phyloP scores from a whole-genome alignment of 2,113 vertebrate genomes.

The Oxygymnocypris stewartii region DNA sequence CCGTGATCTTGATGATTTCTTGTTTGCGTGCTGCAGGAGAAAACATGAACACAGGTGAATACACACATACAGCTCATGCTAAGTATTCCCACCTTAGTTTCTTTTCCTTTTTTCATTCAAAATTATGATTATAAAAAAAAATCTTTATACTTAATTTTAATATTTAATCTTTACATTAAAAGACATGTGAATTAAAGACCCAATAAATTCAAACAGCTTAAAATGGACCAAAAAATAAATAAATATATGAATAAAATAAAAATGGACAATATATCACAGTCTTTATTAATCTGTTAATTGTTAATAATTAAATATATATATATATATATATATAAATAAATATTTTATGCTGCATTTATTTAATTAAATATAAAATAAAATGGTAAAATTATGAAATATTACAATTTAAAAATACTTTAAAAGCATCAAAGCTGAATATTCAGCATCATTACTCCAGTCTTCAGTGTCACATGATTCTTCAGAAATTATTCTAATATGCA shows the following conservation, averaged over 20 bases:
- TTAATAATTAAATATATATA: too few relatives aligned
- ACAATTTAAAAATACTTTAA: not conserved
- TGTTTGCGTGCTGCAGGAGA: slow-evolving; percentile 86
- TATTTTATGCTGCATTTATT: not conserved
- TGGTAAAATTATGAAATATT: not conserved
- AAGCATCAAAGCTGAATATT: not conserved
- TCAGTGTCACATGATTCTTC: not conserved
- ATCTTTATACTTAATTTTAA: not conserved
- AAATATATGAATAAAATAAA: too few relatives aligned
- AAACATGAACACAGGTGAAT: slow-evolving; percentile 28
- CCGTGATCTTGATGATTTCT: slow-evolving; percentile 97
- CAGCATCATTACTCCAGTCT: not conserved
- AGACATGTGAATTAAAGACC: not conserved
- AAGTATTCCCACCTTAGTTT: not conserved
- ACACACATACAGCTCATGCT: not conserved
- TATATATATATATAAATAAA: not conserved
- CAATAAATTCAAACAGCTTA: not conserved
- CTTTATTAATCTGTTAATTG: not conserved
- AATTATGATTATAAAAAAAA: not conserved
- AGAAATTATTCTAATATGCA: not conserved
- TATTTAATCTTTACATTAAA: not conserved
- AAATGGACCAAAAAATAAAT: not conserved
- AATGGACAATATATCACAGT: too few relatives aligned
- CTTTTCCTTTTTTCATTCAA: not conserved
- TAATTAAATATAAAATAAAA: not conserved